Base-by-base conservation (phyloP, 2,888 invertebrate genomes). In the Acheta domesticus region DNA sequence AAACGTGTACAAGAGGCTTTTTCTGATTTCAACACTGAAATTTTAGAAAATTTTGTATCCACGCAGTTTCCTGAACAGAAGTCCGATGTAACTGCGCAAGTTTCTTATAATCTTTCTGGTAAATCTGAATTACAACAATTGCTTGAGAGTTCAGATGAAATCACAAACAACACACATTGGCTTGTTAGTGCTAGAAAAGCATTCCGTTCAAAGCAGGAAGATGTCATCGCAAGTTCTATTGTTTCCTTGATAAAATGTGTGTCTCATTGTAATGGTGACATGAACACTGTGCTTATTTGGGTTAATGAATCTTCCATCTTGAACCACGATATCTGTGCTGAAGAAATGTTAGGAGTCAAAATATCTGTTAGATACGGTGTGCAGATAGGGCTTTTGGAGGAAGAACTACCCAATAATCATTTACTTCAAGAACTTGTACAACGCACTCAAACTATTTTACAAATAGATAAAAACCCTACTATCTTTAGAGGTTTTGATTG, bases 401-500 rank as follows among this genome's bases (percentile, higher is more conserved):
- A 19, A 5, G n/a, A n/a, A 19, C 16, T 62, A 12, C 62, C 62
- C 5, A 62, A 62, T 62, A n/a, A 62, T 62, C 62, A 62, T 14
- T 62, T 62, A 62, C 62, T 62, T 62, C 5, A n/a, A 62, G 62
- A 62, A 62, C 62, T 62, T 19, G 1, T 62, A 62, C 62, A 62
- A 11, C 62, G n/a, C 8, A 62, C 62, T n/a, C 62, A 62, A 62
- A 62, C 62, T 62, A 5, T 62, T 62, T 62, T 62, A 62, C 14
- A 62, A 19, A n/a, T 62, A 4, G n/a, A 79, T 19, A 49, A 48
- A n/a, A 77, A 74, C 8, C 3, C 50, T 49, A 48, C 21, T 5
- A 49, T 77, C 21, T 79, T 79, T 50, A 48, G 76, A 19, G 78
- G 79, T 21, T 81, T 82, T 77, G 81, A 82, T 49, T 82, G 80